A percentile compares a stretch with the other conserved stretches of the same genome.
Evolutionary conservation across 2,797 vertebrate species (phyloP).

Genomic region (Hydrophis major): DNA sequence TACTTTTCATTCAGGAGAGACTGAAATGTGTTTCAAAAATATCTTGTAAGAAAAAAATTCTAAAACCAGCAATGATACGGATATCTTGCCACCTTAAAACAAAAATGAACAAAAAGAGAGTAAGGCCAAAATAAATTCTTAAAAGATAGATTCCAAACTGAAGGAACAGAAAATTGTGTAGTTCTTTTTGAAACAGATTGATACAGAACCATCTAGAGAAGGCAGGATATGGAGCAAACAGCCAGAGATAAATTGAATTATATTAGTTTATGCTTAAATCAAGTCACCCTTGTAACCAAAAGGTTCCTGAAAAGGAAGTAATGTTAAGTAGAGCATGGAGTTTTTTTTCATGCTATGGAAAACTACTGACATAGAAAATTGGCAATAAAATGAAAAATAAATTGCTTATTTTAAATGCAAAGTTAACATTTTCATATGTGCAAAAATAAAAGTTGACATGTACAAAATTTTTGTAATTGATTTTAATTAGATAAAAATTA

Average conservation of each 20-base stretch:
- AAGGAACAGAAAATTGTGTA: background rate
- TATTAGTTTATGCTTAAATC: background rate
- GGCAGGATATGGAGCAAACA: background rate
- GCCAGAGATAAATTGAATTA: background rate
- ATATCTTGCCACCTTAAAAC: background rate
- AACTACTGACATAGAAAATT: background rate
- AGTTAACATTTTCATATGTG: background rate
- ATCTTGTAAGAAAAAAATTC: constrained; percentile 11
- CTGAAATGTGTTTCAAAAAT: background rate
- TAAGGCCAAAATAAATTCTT: background rate
- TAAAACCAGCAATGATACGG: background rate
- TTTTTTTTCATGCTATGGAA: background rate
- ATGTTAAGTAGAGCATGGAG: background rate
- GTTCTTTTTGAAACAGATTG: background rate
- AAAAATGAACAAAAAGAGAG: background rate
- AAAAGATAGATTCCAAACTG: background rate
- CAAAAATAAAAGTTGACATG: background rate
- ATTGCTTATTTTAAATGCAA: background rate
- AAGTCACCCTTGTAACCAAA: background rate
- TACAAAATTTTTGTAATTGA: background rate
- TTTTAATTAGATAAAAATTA: background rate
- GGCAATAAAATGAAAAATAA: background rate
- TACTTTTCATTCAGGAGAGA: background rate
- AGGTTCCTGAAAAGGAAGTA: too few relatives aligned
- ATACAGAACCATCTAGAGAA: background rate